Percentiles rank a stretch among this genome's conserved stretches.
These are phyloP conservation scores for Melieria crassipennis DNA, from an alignment of 2,888 invertebrate species.

Conservation along the genomic window DNA sequence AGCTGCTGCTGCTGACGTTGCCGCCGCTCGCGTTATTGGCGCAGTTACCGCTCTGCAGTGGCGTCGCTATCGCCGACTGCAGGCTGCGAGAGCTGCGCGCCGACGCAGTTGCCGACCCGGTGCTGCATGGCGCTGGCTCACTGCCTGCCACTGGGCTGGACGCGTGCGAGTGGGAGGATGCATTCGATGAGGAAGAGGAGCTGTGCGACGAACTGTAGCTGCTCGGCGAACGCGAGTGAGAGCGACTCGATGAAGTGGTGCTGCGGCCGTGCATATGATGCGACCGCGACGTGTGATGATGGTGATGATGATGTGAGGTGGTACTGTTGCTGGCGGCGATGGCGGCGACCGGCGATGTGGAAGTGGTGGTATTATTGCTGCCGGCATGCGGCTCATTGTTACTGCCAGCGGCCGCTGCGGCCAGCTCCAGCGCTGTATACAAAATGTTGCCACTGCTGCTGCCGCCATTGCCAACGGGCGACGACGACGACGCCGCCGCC, in stretches of 20 bases:
- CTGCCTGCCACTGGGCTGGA: slow-evolving; percentile 64
- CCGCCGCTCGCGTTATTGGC: slow-evolving; percentile 46
- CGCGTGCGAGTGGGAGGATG: slow-evolving; percentile 64
- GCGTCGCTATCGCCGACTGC: slow-evolving; percentile 67
- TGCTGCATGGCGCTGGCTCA: slow-evolving; percentile 49
- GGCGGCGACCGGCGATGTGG: slow-evolving; percentile 17
- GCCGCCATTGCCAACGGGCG: slow-evolving; percentile 39
- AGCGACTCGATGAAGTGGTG: slow-evolving; percentile 69
- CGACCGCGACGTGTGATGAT: slow-evolving; percentile 43
- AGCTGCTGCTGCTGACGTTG: slow-evolving; percentile 59
- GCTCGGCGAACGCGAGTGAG: slow-evolving; percentile 68
- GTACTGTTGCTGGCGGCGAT: slow-evolving; percentile 34
- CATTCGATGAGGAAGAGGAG: slow-evolving; percentile 59
- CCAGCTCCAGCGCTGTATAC: slow-evolving; percentile 47
- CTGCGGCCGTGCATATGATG: slow-evolving; percentile 63
- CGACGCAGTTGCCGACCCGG: slow-evolving; percentile 40
- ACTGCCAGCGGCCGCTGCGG: slow-evolving; percentile 43
- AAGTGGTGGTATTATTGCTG: slow-evolving; percentile 30
- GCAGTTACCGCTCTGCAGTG: slow-evolving; percentile 42
- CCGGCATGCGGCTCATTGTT: slow-evolving; percentile 41
- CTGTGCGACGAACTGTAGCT: slow-evolving; percentile 66
- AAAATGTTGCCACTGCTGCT: slow-evolving; percentile 59
- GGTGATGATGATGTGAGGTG: slow-evolving; percentile 36
- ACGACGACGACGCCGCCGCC: slow-evolving; percentile 42
- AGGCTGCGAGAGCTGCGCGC: slow-evolving; percentile 62